Evolutionary conservation across 2,113 vertebrate genomes (phyloP), one percentile per base, ranked within the genome.

Genomic region (Cyprinodon brontotheroides): DNA sequence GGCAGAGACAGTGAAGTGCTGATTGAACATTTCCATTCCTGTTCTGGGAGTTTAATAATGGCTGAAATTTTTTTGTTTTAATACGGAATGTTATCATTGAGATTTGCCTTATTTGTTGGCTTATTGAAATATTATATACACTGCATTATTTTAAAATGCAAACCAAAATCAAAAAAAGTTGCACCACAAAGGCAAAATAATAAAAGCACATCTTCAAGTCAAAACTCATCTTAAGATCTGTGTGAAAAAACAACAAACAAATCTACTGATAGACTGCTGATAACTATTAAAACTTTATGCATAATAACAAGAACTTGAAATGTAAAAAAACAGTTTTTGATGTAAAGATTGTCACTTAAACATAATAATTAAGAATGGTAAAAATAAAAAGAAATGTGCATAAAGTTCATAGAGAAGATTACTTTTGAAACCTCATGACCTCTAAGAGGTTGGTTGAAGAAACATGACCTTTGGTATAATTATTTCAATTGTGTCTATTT

Each of bases 11-110:
- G 60, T 3, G 60, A n/a, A 68, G 76, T 20, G 77, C 14, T 74
- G 89, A 79, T 20, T 67, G 77, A 77, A 62, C 78, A 57, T 29
- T 14, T 70, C 74, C 74, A 68, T 73, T 65, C 67, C 71, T 70
- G 72, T 6, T 53, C 36, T 68, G 70, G 11, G 41, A 11, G 48
- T 78, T 29, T 12, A 43, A 17, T 37, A 20, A 62, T 29, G 29
- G 29, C 36, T 20, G 70, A 43, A 61, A 17, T 62, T 62, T 29
- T 29, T 29, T 4, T 4, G 41, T 9, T 57, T 20, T 20, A 57
- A 48, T 11, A 14, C 4, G 11, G 17, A 13, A 60, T 12, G 53
- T 36, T 22, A 22, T 57, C 37, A 5, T 1, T 12, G 47, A 14
- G 7, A 65, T 10, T 43, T 43, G 8, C 0, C 11, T 65, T 41